A percentile compares a stretch with the other conserved stretches of the same genome.
Evolutionary conservation across 2,797 vertebrate species (phyloP).

Genomic region (Aulostomus chinensis): DNA sequence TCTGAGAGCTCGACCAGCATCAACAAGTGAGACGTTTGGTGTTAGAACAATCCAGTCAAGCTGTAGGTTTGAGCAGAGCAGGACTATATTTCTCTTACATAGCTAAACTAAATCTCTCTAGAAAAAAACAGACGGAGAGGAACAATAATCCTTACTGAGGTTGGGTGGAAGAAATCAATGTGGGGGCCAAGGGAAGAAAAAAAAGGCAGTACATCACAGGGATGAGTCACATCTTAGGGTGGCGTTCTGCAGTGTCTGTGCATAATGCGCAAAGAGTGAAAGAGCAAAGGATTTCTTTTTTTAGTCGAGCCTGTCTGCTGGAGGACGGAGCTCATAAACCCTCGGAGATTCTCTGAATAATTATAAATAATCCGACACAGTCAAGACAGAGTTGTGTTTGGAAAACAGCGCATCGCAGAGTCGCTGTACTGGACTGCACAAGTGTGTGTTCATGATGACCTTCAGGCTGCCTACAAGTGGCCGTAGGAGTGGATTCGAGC

Average conservation of each 20-base stretch:
- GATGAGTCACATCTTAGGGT: constrained; percentile 78
- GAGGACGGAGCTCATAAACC: too few relatives aligned
- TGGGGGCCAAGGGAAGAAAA: constrained; percentile 10
- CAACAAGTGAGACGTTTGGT: constrained; percentile 55
- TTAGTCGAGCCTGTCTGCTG: too few relatives aligned
- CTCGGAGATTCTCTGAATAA: too few relatives aligned
- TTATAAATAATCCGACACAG: too few relatives aligned
- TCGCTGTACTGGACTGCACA: constrained; percentile 5
- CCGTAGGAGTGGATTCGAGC: constrained; percentile 28
- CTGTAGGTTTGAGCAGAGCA: too few relatives aligned
- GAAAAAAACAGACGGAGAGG: not conserved
- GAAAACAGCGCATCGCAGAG: too few relatives aligned
- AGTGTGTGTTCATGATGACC: constrained; percentile 27
- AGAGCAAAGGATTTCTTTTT: constrained; percentile 32
- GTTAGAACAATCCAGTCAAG: constrained; percentile 19
- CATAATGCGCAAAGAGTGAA: constrained; percentile 58
- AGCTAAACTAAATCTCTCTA: too few relatives aligned
- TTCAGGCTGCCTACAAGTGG: constrained; percentile 42
- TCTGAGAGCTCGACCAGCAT: constrained; percentile 27
- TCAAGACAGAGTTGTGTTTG: too few relatives aligned
- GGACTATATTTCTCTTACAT: too few relatives aligned
- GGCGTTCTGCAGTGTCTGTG: constrained; percentile 71
- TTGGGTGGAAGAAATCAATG: constrained; percentile 15
- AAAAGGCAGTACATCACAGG: constrained; percentile 48
- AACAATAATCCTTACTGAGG: not conserved